Percentiles rank a stretch among this genome's conserved stretches.
These are phyloP conservation scores for Pachypanchax playfairii DNA, from an alignment of 2,113 vertebrate species.

Conservation along the genomic window DNA sequence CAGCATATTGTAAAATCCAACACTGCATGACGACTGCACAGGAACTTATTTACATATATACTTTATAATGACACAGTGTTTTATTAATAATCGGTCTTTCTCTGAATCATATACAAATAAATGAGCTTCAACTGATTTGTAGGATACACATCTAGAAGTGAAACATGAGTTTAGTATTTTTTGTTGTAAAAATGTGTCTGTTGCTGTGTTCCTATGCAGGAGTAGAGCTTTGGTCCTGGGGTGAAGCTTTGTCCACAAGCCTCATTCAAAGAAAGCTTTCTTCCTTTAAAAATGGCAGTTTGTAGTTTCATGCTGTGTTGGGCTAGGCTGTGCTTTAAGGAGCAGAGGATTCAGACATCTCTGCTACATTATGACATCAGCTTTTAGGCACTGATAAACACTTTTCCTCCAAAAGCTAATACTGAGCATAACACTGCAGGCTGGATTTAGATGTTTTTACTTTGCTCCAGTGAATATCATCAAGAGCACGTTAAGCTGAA, in stretches of 20 bases:
- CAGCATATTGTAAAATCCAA: fast-evolving
- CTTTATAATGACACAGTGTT: no score
- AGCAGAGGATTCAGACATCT: constrained; percentile 15
- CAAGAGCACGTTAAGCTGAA: constrained; percentile 7
- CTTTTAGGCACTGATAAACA: constrained; percentile 61
- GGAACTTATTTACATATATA: no score
- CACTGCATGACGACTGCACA: no score
- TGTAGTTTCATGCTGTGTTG: neutral
- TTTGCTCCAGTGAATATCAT: constrained; percentile 19
- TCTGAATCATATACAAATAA: neutral
- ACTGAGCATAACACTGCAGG: constrained; percentile 31
- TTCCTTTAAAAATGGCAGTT: neutral
- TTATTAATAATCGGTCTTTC: no score
- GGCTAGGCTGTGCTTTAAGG: constrained; percentile 3
- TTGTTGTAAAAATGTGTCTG: neutral
- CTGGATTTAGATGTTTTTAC: constrained; percentile 11
- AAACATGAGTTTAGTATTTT: neutral
- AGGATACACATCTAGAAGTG: neutral
- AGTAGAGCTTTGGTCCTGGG: neutral
- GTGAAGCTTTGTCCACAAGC: neutral
- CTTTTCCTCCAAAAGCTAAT: constrained; percentile 29
- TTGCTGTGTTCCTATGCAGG: neutral
- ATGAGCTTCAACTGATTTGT: fast-evolving
- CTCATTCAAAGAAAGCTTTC: neutral
- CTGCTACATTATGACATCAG: constrained; percentile 49